Conservation (phyloP, 92 coral and sea anemone species). For the Pocillopora grandis region DNA sequence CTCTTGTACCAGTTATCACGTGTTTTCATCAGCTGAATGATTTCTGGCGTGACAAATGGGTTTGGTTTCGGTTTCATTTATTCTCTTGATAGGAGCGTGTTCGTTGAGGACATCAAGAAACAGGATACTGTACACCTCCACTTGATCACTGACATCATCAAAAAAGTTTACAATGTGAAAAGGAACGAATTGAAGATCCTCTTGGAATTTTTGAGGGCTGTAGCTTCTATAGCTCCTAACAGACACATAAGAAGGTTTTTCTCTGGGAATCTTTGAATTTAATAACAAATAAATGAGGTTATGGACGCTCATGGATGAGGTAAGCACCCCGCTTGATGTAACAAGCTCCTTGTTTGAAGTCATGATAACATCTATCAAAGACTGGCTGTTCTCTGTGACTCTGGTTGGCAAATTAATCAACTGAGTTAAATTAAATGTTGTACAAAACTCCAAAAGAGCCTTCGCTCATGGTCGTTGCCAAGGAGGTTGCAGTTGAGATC, state of each 20-base stretch:
- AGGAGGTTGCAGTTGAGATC: not conserved
- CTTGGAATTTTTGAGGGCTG: not conserved
- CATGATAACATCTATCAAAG: not conserved
- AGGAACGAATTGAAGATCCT: conserved; percentile 41
- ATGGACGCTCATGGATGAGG: not conserved
- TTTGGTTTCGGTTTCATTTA: not conserved
- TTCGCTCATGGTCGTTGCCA: not conserved
- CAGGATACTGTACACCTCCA: conserved; percentile 38
- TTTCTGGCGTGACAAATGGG: no score
- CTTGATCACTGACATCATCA: conserved; percentile 20
- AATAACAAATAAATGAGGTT: not conserved
- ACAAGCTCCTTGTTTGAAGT: conserved; percentile 14
- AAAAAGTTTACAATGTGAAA: conserved; percentile 39
- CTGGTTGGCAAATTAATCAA: conserved; percentile 45
- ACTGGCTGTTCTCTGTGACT: conserved; percentile 33
- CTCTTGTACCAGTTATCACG: no score
- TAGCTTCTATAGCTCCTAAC: conserved; percentile 31
- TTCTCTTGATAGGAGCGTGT: conserved; percentile 31
- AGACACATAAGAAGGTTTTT: no score
- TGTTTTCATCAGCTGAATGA: no score
- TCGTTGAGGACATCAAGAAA: conserved; percentile 50
- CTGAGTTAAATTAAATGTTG: conserved; percentile 43
- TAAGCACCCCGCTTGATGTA: not conserved
- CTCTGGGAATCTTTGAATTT: no score
- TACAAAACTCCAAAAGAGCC: conserved; percentile 16